These are phyloP conservation scores for Erpornis zantholeuca DNA, from an alignment of 2,113 vertebrate species.

Conservation along the genomic window DNA sequence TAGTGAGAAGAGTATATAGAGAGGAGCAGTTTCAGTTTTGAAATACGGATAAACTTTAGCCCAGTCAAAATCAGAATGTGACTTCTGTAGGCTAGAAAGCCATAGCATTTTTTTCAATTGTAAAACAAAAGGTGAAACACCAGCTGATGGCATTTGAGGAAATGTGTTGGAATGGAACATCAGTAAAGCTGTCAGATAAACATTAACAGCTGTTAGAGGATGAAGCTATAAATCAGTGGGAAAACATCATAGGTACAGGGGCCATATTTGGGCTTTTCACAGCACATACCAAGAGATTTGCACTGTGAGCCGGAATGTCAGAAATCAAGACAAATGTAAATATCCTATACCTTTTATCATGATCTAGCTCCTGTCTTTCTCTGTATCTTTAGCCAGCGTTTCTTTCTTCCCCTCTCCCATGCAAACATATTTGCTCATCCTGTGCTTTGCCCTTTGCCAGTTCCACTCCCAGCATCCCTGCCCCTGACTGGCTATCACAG, in stretches of 20 bases:
- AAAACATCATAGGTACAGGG: background rate
- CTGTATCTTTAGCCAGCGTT: background rate
- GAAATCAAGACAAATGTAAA: background rate
- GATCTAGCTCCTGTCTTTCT: background rate
- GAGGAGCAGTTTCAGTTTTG: background rate
- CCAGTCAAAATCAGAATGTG: background rate
- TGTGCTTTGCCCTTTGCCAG: background rate
- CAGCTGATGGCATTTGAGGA: background rate
- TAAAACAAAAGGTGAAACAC: background rate
- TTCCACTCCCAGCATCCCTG: background rate
- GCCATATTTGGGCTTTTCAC: background rate
- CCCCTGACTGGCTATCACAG: background rate
- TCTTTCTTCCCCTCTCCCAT: background rate
- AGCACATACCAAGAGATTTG: background rate
- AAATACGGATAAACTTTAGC: background rate
- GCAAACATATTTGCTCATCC: background rate
- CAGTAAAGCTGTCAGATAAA: background rate
- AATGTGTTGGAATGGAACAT: background rate
- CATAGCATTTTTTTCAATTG: background rate
- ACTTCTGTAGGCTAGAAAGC: background rate
- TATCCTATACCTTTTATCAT: background rate
- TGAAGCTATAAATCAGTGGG: background rate
- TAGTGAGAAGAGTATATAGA: background rate
- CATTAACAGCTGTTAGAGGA: background rate
- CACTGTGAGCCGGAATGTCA: background rate